Percentiles rank a stretch among this genome's conserved stretches.
Evolutionary conservation across 2,888 invertebrate genomes (phyloP).

Genomic region (Thymelicus lineola): DNA sequence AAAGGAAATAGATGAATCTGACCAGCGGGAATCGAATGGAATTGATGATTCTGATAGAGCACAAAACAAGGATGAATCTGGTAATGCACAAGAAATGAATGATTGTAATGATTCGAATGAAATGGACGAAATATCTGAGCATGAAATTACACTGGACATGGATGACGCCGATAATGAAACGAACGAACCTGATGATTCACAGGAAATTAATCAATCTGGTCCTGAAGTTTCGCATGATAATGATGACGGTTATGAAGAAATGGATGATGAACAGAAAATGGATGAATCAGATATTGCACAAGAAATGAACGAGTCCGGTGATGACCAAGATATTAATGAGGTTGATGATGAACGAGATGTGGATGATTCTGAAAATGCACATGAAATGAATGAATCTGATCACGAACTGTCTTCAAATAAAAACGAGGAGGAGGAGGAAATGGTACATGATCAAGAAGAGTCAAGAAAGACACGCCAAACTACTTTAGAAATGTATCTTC

Average conservation of each 20-base stretch:
- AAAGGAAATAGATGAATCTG: slow-evolving; percentile 16
- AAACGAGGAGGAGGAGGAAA: neutral
- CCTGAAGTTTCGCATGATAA: neutral
- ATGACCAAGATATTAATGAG: neutral
- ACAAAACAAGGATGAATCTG: neutral
- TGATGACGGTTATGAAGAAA: neutral
- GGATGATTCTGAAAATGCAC: neutral
- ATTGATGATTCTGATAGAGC: slow-evolving; percentile 7
- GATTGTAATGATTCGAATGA: slow-evolving; percentile 17
- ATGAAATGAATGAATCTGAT: neutral
- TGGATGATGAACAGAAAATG: no score
- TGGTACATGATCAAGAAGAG: slow-evolving; percentile 47
- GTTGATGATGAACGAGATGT: neutral
- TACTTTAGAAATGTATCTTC: slow-evolving; percentile 57
- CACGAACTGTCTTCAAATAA: no score
- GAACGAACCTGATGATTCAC: neutral
- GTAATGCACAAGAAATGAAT: neutral
- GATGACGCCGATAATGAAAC: neutral
- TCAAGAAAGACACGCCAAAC: slow-evolving; percentile 57
- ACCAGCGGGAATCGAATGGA: neutral
- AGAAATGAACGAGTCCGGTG: neutral
- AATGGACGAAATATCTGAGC: slow-evolving; percentile 16
- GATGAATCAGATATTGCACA: slow-evolving; percentile 7
- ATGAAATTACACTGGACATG: neutral
- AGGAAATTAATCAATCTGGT: slow-evolving; percentile 13